Percentiles rank a stretch among this genome's conserved stretches.
Evolutionary conservation across 2,797 vertebrate genomes (phyloP).

Genomic region (Acridotheres tristis): DNA sequence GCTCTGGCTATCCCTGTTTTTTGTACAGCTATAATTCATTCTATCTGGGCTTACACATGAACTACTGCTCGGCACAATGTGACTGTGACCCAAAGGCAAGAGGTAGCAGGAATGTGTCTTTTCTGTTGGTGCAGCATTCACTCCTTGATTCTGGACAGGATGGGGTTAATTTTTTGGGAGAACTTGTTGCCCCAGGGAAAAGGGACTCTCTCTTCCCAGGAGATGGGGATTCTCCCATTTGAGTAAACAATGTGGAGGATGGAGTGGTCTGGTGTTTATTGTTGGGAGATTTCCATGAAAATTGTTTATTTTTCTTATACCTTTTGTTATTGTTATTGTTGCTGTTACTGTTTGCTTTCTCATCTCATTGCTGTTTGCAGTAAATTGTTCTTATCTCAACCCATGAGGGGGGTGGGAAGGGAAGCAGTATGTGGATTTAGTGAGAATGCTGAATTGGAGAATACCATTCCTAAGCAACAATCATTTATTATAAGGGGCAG

Average conservation of each 20-base stretch:
- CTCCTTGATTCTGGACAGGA: neutral
- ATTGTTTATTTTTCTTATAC: neutral
- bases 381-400: neutral
- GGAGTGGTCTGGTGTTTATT: neutral
- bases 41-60: neutral
- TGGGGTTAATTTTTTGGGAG: neutral
- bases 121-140: neutral
- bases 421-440: neutral
- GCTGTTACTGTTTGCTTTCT: neutral
- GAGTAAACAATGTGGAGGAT: accelerated
- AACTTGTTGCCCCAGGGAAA: accelerated
- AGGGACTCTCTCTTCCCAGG: too few species aligned
- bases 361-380: neutral
- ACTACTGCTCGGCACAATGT: neutral
- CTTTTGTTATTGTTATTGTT: neutral
- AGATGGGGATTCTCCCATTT: neutral
- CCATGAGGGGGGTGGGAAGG: accelerated
- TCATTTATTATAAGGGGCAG: neutral
- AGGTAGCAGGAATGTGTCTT: neutral
- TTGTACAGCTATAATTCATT: neutral
- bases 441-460: neutral
- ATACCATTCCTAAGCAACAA: neutral
- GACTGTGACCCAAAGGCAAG: neutral
- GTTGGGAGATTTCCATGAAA: neutral
- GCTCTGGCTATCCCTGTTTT: neutral